Conservation (phyloP, 2,888 invertebrate species). For the Microchrysa polita region DNA sequence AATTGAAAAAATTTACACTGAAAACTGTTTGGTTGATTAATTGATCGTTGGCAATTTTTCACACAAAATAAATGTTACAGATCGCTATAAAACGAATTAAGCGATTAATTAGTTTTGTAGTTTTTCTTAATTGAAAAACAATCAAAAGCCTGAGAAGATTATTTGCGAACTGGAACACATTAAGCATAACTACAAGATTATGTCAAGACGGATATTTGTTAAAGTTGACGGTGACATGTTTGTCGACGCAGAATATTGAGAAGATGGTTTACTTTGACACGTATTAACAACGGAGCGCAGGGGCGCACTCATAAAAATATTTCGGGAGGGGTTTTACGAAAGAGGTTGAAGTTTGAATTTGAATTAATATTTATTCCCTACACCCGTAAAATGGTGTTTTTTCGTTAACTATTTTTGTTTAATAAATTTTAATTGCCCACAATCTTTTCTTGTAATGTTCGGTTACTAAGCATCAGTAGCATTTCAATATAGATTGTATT, state of each 20-base stretch:
- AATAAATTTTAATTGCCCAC: no score
- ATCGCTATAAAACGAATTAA: conserved; percentile 3
- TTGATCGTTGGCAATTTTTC: conserved; percentile 20
- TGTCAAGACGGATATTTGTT: neutral
- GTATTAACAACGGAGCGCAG: no score
- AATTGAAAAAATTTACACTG: neutral
- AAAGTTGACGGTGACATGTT: neutral
- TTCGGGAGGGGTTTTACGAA: no score
- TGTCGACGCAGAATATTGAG: neutral
- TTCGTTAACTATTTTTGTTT: no score
- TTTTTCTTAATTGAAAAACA: conserved; percentile 31
- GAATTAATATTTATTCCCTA: no score
- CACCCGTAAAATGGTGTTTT: no score
- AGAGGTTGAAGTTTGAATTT: no score
- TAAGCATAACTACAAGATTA: conserved; percentile 28
- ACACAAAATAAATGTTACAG: conserved; percentile 8
- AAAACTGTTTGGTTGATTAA: conserved; percentile 8
- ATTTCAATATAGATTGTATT: no score
- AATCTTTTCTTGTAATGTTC: no score
- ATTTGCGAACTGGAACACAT: conserved; percentile 40
- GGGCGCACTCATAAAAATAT: no score
- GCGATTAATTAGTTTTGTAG: neutral
- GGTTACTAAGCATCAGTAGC: no score
- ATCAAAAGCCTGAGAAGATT: conserved; percentile 42
- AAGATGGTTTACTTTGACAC: no score